A percentile compares a stretch with the other conserved stretches of the same genome.
These are phyloP conservation scores for Ectropis grisescens DNA, from an alignment of 1,140 invertebrate genomes.

Conservation along the genomic window DNA sequence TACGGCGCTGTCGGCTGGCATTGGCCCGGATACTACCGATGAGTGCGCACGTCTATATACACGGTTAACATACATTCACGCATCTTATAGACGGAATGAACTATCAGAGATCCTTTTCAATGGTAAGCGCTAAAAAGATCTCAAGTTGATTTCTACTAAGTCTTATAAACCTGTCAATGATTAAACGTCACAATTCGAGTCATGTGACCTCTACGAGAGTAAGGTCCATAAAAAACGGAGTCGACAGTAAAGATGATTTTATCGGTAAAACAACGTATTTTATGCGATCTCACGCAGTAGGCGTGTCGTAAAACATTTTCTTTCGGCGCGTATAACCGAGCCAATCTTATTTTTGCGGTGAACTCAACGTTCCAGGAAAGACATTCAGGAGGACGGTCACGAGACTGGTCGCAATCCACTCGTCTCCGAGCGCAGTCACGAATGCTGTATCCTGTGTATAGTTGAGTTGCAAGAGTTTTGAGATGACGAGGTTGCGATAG, in stretches of 20 bases:
- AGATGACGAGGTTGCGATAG: no score
- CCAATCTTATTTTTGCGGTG: conserved; percentile 39
- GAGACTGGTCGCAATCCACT: conserved; percentile 7
- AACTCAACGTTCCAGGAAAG: conserved; percentile 32
- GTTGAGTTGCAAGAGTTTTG: no score
- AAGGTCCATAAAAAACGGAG: conserved; percentile 23
- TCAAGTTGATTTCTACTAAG: no score
- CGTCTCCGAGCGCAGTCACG: conserved; percentile 13
- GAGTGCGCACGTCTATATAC: conserved; percentile 54
- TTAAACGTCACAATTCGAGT: no score
- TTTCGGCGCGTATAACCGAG: conserved; percentile 24
- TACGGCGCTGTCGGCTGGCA: conserved; percentile 45
- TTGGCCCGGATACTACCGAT: conserved; percentile 62
- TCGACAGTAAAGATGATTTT: conserved; percentile 41
- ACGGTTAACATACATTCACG: no score
- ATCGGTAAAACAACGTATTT: conserved; percentile 27
- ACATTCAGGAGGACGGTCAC: conserved; percentile 7
- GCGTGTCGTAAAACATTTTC: conserved; percentile 50
- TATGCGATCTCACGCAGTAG: conserved; percentile 30
- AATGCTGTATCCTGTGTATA: conserved; percentile 22
- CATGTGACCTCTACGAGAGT: conserved; percentile 38
- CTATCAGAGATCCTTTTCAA: no score
- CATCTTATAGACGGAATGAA: no score
- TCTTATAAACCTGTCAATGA: no score
- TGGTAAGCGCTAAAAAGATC: no score